phyloP scores from a whole-genome alignment of 1,140 invertebrate species.

The Heliothis virescens region DNA sequence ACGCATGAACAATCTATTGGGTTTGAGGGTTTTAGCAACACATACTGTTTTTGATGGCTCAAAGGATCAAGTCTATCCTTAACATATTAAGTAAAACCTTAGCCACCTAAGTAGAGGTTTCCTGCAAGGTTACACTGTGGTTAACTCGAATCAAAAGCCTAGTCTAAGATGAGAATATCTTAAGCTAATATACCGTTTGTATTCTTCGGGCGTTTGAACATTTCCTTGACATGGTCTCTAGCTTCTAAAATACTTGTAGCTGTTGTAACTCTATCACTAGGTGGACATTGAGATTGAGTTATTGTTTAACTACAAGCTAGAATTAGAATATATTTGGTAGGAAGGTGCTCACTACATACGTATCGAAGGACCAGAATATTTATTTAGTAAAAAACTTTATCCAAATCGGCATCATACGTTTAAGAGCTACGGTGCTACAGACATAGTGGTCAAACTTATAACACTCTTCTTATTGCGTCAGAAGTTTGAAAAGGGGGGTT shows the following conservation, averaged over 20 bases:
- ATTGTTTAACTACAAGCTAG: neutral
- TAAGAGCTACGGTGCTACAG: too few relatives aligned
- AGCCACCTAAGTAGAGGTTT: conserved; percentile 17
- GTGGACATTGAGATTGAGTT: neutral
- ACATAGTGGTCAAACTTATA: too few relatives aligned
- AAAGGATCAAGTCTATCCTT: neutral
- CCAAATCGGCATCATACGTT: too few relatives aligned
- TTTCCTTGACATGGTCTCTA: conserved; percentile 46
- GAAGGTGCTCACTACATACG: too few relatives aligned
- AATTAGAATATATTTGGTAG: neutral
- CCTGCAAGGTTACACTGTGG: conserved; percentile 22
- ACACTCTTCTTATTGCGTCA: too few relatives aligned
- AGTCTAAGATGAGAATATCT: conserved; percentile 43
- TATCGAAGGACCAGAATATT: too few relatives aligned
- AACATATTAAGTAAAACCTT: conserved; percentile 16
- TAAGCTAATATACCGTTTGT: conserved; percentile 38
- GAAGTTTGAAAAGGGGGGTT: too few relatives aligned
- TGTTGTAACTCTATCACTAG: conserved; percentile 11
- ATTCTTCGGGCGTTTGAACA: conserved; percentile 18
- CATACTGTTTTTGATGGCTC: neutral
- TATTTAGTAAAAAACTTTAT: too few relatives aligned
- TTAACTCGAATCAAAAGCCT: conserved; percentile 26
- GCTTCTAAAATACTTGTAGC: conserved; percentile 25
- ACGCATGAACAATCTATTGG: neutral
- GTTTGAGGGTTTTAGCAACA: too few relatives aligned